Conservation (phyloP, 2,113 vertebrate genomes). For the Ginglymostoma cirratum region DNA sequence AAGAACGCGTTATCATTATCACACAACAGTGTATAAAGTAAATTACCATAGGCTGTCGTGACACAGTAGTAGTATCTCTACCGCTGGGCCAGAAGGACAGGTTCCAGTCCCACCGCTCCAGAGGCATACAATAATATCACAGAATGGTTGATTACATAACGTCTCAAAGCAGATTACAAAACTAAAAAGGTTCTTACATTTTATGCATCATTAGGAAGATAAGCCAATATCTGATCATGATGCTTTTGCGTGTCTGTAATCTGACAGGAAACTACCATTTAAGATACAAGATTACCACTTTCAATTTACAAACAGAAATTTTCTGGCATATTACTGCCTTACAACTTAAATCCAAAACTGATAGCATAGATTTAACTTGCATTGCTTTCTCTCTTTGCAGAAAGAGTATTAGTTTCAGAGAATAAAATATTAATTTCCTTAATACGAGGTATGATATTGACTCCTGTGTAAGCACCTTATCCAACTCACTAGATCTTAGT, state of each 20-base stretch:
- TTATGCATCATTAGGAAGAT: conserved; percentile 20
- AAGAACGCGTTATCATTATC: background rate
- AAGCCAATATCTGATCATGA: background rate
- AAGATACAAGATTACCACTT: background rate
- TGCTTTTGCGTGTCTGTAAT: background rate
- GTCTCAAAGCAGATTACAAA: background rate
- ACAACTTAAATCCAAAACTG: background rate
- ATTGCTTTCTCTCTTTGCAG: background rate
- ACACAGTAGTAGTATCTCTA: too few relatives aligned
- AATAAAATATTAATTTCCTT: background rate
- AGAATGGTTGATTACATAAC: too few relatives aligned
- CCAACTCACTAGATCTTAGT: background rate
- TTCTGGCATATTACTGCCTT: background rate
- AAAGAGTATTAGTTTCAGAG: background rate
- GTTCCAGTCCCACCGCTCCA: too few relatives aligned
- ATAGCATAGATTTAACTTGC: background rate
- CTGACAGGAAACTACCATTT: background rate
- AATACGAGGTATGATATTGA: background rate
- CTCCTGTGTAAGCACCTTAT: background rate
- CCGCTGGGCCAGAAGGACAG: too few relatives aligned
- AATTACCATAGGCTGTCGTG: background rate
- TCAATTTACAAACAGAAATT: background rate
- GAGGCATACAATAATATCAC: too few relatives aligned
- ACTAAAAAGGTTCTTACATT: background rate
- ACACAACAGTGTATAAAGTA: background rate